Evolutionary conservation across 2,888 invertebrate genomes (phyloP), one percentile per base, ranked within the genome.

Genomic region (Melieria picta): DNA sequence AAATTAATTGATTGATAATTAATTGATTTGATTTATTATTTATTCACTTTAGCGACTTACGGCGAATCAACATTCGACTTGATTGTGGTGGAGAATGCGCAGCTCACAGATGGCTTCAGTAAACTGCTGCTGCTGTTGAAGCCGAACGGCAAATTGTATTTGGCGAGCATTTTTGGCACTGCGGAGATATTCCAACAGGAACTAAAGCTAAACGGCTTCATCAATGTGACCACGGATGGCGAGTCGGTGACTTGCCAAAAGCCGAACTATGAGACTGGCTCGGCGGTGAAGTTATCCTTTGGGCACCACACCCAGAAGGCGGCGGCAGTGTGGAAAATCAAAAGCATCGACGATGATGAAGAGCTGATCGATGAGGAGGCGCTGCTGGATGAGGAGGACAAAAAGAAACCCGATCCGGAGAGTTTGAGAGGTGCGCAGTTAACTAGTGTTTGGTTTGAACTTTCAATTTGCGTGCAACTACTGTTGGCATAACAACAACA

Each of bases 361-460:
- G 90, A 91, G 73, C 94, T 95, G 80, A 95, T 98, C 77, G 93
- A 98, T 87, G 93, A 94, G 74, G 94, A 97, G 86, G 92, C 93
- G 77, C 89, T 99, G 46, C 88, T 99, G 16, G 96, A 97, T 86
- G 96, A 95, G 80, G 93, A 93, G 73, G 98, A 99, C 86, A 90
- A 94, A 75, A 91, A 92, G 79, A 96, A 94, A 87, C 99, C 99
- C 4, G 93, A 95, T 81, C 92, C 94, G 46, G 88, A 91, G 16
- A 91, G 94, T 10, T 89, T 98, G n/a, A 92, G 89, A 91, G 95
- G 96, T 95, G 85, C 7, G 45, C 10, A 61, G 43, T 4, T 11
- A 63, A 10, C 0, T 47, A 4, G 2, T 10, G 47, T 64, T 16
- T 4, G 46, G 30, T 7, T 58, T 57, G 13, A 5, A 16, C 10